Conservation (phyloP, 64 coral and sea anemone genomes). For the Anthopleura sola region DNA sequence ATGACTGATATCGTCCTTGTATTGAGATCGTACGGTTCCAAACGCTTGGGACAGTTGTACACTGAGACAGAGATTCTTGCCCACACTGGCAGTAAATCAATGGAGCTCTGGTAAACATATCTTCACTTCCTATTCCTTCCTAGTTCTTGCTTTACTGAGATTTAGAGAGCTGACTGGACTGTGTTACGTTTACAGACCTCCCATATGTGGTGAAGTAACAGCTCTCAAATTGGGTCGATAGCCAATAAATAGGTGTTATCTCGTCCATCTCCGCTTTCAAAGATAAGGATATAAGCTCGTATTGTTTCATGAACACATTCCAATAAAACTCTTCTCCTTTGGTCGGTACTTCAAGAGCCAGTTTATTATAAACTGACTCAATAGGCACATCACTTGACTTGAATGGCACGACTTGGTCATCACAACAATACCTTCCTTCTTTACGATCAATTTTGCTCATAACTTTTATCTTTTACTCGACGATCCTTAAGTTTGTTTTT, state of each 20-base stretch:
- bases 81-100: slow-evolving; percentile 8
- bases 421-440: background rate
- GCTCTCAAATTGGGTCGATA: slow-evolving; percentile 24
- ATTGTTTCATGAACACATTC: slow-evolving; percentile 17
- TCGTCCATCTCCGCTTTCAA: slow-evolving; percentile 13
- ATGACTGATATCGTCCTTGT: background rate
- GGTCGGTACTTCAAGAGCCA: background rate
- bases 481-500: background rate
- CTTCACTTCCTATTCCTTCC: background rate
- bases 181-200: slow-evolving; percentile 27
- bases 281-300: slow-evolving; percentile 19
- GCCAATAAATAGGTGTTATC: slow-evolving; percentile 36
- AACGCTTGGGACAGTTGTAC: background rate
- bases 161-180: background rate
- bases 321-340: slow-evolving; percentile 1
- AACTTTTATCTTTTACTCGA: background rate
- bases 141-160: background rate
- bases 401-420: background rate
- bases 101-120: background rate
- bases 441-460: background rate
- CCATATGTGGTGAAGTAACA: slow-evolving; percentile 7
- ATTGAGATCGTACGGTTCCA: background rate
- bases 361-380: slow-evolving; percentile 20
- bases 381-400: slow-evolving; percentile 13
- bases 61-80: background rate